A percentile compares a stretch with the other conserved stretches of the same genome.
Conservation (phyloP, 2,113 vertebrate species). For the Triplophysa tibetana region DNA sequence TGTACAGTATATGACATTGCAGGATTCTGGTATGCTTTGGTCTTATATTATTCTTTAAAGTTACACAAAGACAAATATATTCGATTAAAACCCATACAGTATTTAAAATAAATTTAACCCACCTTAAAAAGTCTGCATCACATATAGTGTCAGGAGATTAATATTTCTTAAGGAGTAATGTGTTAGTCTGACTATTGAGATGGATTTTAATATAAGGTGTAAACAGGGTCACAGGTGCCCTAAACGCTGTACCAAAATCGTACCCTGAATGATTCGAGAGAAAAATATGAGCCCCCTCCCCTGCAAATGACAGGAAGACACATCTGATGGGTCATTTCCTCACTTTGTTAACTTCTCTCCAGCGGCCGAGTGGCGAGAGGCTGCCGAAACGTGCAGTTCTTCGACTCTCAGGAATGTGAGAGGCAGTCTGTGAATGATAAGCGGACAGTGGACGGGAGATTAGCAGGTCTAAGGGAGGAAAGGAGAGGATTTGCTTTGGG, state of each 20-base stretch:
- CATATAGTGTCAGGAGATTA: too few relatives aligned
- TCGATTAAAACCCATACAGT: too few relatives aligned
- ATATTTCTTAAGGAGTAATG: too few relatives aligned
- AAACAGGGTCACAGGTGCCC: not conserved
- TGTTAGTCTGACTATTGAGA: not conserved
- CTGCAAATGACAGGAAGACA: constrained; percentile 2
- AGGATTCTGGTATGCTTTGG: too few relatives aligned
- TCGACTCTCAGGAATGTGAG: constrained; percentile 22
- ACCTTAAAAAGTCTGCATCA: too few relatives aligned
- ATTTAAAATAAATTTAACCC: too few relatives aligned
- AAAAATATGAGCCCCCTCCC: not conserved
- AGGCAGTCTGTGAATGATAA: constrained; percentile 16
- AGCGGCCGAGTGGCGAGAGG: not conserved
- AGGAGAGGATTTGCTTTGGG: not conserved
- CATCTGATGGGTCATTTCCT: constrained; percentile 38
- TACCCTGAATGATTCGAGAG: not conserved
- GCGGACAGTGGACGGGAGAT: not conserved
- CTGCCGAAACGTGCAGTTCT: constrained; percentile 33
- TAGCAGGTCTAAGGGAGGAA: constrained; percentile 2
- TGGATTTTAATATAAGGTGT: not conserved
- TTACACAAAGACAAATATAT: too few relatives aligned
- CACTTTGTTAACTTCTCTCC: constrained; percentile 32
- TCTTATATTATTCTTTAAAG: too few relatives aligned
- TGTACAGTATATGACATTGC: too few relatives aligned
- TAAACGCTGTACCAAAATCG: not conserved